Percentiles rank a stretch among this genome's conserved stretches.
Evolutionary conservation across 2,888 invertebrate species (phyloP).

Genomic region (Clunio marinus): DNA sequence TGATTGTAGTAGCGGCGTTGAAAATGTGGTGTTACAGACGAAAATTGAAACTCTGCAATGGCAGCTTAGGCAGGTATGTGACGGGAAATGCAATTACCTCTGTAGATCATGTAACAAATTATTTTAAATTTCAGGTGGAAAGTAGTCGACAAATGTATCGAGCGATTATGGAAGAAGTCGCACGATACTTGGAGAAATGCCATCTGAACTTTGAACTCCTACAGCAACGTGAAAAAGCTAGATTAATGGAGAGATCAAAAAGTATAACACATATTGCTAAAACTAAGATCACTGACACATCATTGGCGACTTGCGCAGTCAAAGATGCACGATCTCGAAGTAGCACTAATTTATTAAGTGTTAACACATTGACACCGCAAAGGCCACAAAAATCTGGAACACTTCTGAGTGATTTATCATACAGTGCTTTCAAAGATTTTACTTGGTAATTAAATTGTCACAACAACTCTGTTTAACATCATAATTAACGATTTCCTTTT

Average conservation of each 20-base stretch:
- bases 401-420: slow-evolving; percentile 44
- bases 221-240: slow-evolving; percentile 43
- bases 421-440: slow-evolving; percentile 55
- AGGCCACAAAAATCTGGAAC: slow-evolving; percentile 41
- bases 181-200: slow-evolving; percentile 61
- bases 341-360: slow-evolving; percentile 48
- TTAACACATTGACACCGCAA: slow-evolving; percentile 17
- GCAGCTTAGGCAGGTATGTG: slow-evolving; percentile 64
- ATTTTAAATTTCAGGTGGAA: slow-evolving; percentile 54
- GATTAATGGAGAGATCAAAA: slow-evolving; percentile 51
- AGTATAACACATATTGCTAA: slow-evolving; percentile 48
- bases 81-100: slow-evolving; percentile 40
- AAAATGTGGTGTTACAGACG: slow-evolving; percentile 60
- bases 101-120: not conserved
- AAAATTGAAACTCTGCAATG: slow-evolving; percentile 65
- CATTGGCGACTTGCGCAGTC: slow-evolving; percentile 21
- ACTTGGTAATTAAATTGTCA: slow-evolving; percentile 55
- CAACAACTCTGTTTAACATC: not conserved
- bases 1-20: slow-evolving; percentile 47
- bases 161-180: slow-evolving; percentile 64
- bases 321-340: slow-evolving; percentile 45
- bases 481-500: slow-evolving; percentile 20
- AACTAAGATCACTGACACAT: not conserved
- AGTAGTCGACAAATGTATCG: slow-evolving; percentile 65
- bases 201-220: slow-evolving; percentile 52